Conservation (phyloP, 2,888 invertebrate genomes). For the Lasioglossum malachurum region DNA sequence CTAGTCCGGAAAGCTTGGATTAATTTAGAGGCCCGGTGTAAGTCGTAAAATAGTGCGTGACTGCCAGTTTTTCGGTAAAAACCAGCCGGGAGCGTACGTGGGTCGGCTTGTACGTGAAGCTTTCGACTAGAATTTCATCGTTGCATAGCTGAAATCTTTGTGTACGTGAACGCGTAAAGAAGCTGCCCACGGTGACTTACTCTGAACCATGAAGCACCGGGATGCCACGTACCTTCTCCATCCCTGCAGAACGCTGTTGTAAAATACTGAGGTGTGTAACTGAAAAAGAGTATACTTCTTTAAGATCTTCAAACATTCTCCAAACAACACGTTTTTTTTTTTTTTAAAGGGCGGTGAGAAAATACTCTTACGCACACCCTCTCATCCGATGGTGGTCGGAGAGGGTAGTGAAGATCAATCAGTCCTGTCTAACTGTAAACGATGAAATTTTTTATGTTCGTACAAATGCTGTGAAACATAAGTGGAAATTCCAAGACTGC, state of each 20-base stretch:
- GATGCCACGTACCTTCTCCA: conserved; percentile 70
- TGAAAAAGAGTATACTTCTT: conserved; percentile 68
- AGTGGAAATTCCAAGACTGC: background rate
- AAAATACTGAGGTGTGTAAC: conserved; percentile 66
- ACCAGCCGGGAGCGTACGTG: conserved; percentile 37
- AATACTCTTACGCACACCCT: no score
- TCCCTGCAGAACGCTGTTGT: conserved; percentile 68
- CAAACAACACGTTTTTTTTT: no score
- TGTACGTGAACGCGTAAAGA: conserved; percentile 31
- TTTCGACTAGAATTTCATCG: conserved; percentile 6
- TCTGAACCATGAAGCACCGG: conserved; percentile 28
- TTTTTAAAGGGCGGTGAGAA: no score
- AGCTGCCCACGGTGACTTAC: conserved; percentile 19
- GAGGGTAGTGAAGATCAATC: background rate
- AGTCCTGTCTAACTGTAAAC: background rate
- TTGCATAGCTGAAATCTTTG: background rate
- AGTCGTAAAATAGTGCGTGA: conserved; percentile 75
- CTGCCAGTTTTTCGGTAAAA: conserved; percentile 55
- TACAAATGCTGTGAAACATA: background rate
- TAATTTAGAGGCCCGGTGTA: conserved; percentile 67
- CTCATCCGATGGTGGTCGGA: no score
- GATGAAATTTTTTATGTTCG: background rate
- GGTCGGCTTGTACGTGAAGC: conserved; percentile 29
- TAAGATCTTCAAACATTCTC: background rate
- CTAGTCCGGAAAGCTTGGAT: conserved; percentile 61